Evolutionary conservation across 2,113 vertebrate species (phyloP).

Genomic region (Donacobius atricapilla): DNA sequence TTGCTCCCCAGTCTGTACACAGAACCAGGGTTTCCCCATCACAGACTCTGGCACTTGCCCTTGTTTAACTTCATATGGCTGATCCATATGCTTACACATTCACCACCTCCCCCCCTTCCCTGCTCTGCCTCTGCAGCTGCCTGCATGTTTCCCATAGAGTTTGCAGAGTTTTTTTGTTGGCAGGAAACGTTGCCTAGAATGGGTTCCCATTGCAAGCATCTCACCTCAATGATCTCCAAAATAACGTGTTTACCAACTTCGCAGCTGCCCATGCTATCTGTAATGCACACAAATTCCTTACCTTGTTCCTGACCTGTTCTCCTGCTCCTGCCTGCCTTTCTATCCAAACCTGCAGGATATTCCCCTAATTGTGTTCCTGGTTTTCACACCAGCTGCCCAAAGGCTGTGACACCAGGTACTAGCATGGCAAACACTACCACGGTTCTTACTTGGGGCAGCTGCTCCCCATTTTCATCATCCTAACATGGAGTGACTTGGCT

Average conservation of each 20-base stretch:
- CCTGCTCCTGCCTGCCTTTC: neutral
- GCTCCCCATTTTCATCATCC: neutral
- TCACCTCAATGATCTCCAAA: neutral
- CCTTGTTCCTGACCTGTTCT: neutral
- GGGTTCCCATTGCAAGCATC: neutral
- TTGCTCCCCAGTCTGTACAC: fast-evolving
- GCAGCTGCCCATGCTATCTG: neutral
- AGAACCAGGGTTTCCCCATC: neutral
- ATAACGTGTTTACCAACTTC: neutral
- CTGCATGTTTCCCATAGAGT: neutral
- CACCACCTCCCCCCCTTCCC: no score
- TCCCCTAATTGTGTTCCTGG: fast-evolving
- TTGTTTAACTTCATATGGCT: neutral
- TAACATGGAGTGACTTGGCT: neutral
- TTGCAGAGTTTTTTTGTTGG: neutral
- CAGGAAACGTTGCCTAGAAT: neutral
- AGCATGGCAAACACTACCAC: fast-evolving
- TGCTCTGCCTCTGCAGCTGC: neutral
- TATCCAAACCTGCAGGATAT: neutral
- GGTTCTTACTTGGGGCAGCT: neutral
- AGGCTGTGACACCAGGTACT: neutral
- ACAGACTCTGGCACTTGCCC: neutral
- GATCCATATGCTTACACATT: neutral
- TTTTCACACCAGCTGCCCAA: neutral
- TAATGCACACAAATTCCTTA: neutral